Base-by-base conservation (phyloP, 2,888 invertebrate species). In the Quadroppia sp. region DNA sequence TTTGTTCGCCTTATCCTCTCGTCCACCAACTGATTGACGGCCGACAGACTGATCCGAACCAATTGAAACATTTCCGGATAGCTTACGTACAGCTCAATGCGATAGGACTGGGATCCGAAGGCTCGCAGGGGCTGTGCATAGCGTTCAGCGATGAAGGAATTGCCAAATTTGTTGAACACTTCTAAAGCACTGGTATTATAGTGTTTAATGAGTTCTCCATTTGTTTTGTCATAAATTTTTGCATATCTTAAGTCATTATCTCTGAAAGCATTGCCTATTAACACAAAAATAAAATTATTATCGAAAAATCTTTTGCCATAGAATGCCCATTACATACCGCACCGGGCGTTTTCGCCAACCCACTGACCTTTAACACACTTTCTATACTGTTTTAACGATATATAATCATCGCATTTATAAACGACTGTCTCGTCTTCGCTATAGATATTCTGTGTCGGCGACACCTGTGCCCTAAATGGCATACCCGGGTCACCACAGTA, bases 321-420 rank as follows among this genome's bases (percentile, higher is more conserved):
- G n/a, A n/a, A n/a, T n/a, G n/a, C n/a, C n/a, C n/a, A n/a, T n/a
- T n/a, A n/a, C n/a, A n/a, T n/a, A 73, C 73, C 73, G 40, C 73
- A 73, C 17, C 64, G n/a, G 6, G 73, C 42, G 17, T n/a, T 32
- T 7, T 67, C 40, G 13, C 67, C 67, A 2, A 7, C 7, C 73
- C 73, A 73, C 20, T 73, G 32, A 30, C 73, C 73, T 40, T 73
- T 42, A 23, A 67, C 32, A 67, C 73, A 73, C 48, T 73, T 73
- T 67, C 73, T 1, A 28, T 69, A 69, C 45, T 73, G 73, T 73
- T 73, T 73, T 32, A 73, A 32, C 40, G 73, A 73, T 28, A 73
- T 73, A 42, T 45, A 73, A 32, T 73, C 67, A 45, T 67, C 64
- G 67, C 73, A 73, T 36, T 64, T 73, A 50, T 73, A 73, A 20